Conservation (phyloP, 1,140 invertebrate genomes). For the Papilio xuthus region DNA sequence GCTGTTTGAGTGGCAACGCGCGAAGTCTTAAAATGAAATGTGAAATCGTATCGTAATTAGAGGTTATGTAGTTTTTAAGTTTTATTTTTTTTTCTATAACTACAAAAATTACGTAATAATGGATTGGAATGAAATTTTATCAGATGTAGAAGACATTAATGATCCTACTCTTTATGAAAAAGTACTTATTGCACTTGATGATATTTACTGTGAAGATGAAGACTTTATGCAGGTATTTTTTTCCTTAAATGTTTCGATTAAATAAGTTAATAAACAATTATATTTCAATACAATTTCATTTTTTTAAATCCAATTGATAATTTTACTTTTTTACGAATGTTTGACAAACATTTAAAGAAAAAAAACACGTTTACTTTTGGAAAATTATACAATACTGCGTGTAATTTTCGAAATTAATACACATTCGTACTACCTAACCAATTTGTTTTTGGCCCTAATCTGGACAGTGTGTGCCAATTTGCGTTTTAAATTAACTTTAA, state of each 20-base stretch:
- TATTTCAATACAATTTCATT: not conserved
- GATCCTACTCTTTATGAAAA: slow-evolving; percentile 54
- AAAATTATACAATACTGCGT: too few species aligned
- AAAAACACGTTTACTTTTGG: too few species aligned
- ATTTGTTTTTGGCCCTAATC: too few species aligned
- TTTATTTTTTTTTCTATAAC: not conserved
- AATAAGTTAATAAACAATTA: slow-evolving; percentile 2
- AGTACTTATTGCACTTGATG: slow-evolving; percentile 48
- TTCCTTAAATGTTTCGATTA: not conserved
- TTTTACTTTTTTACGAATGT: not conserved
- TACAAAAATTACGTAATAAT: slow-evolving; percentile 21
- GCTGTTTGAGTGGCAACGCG: too few species aligned
- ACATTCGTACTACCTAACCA: too few species aligned
- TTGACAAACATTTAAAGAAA: too few species aligned
- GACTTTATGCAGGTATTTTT: slow-evolving; percentile 56
- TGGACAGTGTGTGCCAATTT: too few species aligned
- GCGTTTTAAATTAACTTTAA: too few species aligned
- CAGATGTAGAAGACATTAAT: slow-evolving; percentile 40
- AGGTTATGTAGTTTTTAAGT: not conserved
- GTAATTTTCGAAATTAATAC: too few species aligned
- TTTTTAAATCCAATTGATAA: not conserved
- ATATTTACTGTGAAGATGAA: slow-evolving; percentile 52
- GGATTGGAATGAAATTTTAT: slow-evolving; percentile 40
- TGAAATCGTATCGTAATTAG: not conserved
- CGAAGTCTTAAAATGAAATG: not conserved